phyloP scores from a whole-genome alignment of 2,888 invertebrate species.

The Notocelia uddmanniana region DNA sequence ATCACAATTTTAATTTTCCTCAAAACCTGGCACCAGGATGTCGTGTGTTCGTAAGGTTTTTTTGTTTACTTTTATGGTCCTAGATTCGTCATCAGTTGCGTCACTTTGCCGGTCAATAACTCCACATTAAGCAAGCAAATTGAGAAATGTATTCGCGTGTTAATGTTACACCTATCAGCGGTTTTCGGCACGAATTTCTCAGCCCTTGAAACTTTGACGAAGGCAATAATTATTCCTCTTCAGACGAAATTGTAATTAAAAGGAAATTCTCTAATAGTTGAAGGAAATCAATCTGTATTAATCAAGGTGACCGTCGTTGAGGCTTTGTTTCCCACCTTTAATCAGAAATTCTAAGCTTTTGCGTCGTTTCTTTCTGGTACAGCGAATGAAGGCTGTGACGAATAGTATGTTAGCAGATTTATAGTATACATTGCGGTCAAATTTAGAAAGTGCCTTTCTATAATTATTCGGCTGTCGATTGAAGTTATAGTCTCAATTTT shows the following conservation, averaged over 20 bases:
- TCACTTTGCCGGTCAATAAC: constrained; percentile 39
- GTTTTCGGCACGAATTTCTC: not conserved
- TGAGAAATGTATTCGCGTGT: constrained; percentile 29
- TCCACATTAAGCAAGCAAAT: constrained; percentile 19
- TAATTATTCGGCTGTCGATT: not conserved
- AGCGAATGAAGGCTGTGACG: not conserved
- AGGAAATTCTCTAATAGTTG: not conserved
- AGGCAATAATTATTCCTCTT: not conserved
- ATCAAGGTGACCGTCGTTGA: not conserved
- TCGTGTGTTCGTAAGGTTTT: constrained; percentile 22
- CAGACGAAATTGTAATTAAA: not conserved
- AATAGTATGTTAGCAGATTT: not conserved
- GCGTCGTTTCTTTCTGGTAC: not conserved
- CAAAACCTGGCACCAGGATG: constrained; percentile 31
- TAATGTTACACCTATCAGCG: constrained; percentile 7
- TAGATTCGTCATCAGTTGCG: constrained; percentile 30
- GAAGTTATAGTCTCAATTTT: not conserved
- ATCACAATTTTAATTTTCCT: constrained; percentile 10
- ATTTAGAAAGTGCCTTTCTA: constrained; percentile 4
- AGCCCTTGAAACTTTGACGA: not conserved
- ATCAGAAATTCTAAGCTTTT: not conserved
- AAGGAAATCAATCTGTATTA: not conserved
- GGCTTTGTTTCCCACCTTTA: not conserved
- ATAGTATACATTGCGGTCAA: not conserved
- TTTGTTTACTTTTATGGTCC: constrained; percentile 42